Evolutionary conservation across 1,140 invertebrate species (phyloP).

Genomic region (Pomacea maculata): DNA sequence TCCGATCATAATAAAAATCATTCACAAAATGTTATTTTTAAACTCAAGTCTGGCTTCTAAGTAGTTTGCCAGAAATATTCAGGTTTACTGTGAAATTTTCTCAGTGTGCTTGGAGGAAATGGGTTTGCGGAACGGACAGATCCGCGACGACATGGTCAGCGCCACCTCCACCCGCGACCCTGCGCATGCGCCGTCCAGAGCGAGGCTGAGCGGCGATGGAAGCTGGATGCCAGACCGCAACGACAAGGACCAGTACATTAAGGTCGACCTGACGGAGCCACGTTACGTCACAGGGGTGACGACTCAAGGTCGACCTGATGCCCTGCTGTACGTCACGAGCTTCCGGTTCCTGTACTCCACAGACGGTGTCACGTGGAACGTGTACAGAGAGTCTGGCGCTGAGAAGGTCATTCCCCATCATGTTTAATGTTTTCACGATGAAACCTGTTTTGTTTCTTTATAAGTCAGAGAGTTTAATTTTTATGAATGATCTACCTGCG

Average conservation of each 20-base stretch:
- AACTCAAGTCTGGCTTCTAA: too few species aligned
- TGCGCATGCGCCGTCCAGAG: conserved; percentile 50
- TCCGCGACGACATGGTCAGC: conserved; percentile 71
- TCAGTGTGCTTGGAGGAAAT: conserved; percentile 71
- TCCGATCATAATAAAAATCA: too few species aligned
- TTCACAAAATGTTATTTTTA: too few species aligned
- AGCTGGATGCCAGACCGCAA: conserved; percentile 52
- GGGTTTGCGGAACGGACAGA: conserved; percentile 71
- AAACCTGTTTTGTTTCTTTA: too few species aligned
- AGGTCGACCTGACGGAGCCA: conserved; percentile 80
- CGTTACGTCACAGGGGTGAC: conserved; percentile 81
- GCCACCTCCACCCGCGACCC: conserved; percentile 66
- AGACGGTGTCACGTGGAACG: conserved; percentile 76
- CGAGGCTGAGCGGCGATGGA: conserved; percentile 51
- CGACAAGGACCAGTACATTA: conserved; percentile 51
- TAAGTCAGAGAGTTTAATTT: too few species aligned
- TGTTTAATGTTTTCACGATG: too few species aligned
- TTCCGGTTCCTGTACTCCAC: conserved; percentile 79
- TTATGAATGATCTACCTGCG: too few species aligned
- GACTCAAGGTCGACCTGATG: conserved; percentile 69
- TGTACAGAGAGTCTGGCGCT: conserved; percentile 68
- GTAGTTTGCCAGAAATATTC: too few species aligned
- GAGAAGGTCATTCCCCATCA: too few species aligned
- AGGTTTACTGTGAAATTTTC: too few species aligned
- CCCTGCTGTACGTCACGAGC: conserved; percentile 74